Evolutionary conservation across 2,888 invertebrate species (phyloP).

Genomic region (Gastrophysa polygoni): DNA sequence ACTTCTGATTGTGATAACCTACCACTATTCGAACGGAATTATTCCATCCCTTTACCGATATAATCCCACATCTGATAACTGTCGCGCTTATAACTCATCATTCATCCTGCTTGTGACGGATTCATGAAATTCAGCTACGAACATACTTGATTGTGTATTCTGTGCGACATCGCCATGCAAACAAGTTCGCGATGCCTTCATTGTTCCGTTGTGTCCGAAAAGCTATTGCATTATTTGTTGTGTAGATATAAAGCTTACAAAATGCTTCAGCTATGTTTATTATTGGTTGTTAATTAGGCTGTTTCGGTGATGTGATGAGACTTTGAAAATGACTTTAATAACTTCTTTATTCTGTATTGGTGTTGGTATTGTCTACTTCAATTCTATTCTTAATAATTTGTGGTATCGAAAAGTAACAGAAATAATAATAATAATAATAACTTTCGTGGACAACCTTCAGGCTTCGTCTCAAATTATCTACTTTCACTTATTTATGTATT

Average conservation of each 20-base stretch:
- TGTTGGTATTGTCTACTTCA: background rate
- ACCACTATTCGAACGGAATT: background rate
- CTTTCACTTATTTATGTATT: no score
- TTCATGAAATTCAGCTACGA: constrained; percentile 1
- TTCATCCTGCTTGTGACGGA: background rate
- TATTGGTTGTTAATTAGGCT: constrained; percentile 29
- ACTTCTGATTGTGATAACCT: background rate
- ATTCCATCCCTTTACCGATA: background rate
- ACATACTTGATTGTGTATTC: constrained; percentile 17
- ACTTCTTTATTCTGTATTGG: constrained; percentile 21
- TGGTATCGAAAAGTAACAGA: background rate
- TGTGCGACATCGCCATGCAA: constrained; percentile 14
- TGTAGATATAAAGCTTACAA: constrained; percentile 29
- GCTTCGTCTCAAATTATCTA: no score
- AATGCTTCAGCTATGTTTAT: constrained; percentile 29
- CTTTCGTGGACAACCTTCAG: no score
- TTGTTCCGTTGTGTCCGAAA: constrained; percentile 22
- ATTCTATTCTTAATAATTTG: background rate
- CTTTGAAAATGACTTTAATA: constrained; percentile 36
- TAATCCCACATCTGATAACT: background rate
- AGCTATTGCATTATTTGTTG: constrained; percentile 28
- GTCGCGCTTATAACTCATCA: background rate
- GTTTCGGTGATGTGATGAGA: constrained; percentile 19
- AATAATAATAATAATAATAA: no score
- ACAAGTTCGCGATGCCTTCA: constrained; percentile 27